Evolutionary conservation across 2,113 vertebrate species (phyloP), one percentile per base, ranked within the genome.

Genomic region (Antennarius striatus): DNA sequence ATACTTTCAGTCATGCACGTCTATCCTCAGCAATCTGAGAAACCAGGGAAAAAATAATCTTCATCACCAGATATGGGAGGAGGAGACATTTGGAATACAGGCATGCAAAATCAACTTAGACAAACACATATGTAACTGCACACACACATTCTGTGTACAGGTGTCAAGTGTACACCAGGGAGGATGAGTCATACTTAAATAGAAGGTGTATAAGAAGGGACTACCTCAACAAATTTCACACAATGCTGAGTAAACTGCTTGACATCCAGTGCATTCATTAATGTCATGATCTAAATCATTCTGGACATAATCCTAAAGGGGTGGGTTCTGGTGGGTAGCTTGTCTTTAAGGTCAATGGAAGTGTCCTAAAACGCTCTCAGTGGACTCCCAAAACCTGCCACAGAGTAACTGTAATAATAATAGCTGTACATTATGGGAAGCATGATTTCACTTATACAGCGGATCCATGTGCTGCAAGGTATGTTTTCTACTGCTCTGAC

Each of bases 201-300:
- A 7, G 32, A 36, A 7, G 7, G 7, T 7, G 32, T 7, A 36
- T 36, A 36, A 36, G 32, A 36, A 36, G 7, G 7, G 4, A 7
- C 32, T 4, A 5, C 7, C 32, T 36, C 32, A 4, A 36, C 32
- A 22, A 22, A 22, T 22, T 22, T 1, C 22, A 22, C 7, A 36
- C 32, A 36, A 36, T 36, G 32, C 32, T 36, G 32, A 4, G 32
- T 36, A 36, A 36, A 36, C 32, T 36, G 32, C 32, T 36, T 5
- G 32, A 7, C 32, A 36, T 36, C 32, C 32, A 36, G 4, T 91
- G 89, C 55, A 88, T 86, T 80, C 88, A 84, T 90, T 91, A 91
- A 64, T 90, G 84, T 86, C 88, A 89, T 77, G 82, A 84, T 79
- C 62, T 63, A 83, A 49, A 80, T 10, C 71, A 86, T 73, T 47